phyloP scores from a whole-genome alignment of 2,797 vertebrate genomes.

The Hylomyscus alleni region DNA sequence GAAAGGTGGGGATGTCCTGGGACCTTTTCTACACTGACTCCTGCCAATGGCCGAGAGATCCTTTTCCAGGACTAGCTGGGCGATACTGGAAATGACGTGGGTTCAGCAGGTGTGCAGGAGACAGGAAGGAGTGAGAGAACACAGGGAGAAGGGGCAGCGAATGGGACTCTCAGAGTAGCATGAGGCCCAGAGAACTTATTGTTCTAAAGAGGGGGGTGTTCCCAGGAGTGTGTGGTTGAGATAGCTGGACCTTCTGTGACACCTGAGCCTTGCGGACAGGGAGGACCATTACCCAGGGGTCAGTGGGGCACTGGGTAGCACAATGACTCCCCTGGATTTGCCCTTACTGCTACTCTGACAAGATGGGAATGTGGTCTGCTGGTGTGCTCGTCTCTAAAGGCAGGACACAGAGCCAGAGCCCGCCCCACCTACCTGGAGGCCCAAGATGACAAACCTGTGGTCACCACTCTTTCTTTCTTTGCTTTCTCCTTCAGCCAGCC shows the following conservation, averaged over 20 bases:
- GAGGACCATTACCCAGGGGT: not conserved
- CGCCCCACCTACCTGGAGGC: not conserved
- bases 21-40: not conserved
- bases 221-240: not conserved
- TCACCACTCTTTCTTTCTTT: not conserved
- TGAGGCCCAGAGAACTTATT: not conserved
- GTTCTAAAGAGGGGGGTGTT: not conserved
- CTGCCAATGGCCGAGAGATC: not conserved
- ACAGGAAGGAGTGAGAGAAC: not conserved
- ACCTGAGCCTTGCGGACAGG: not conserved
- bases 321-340: not conserved
- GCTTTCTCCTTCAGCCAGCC: not conserved
- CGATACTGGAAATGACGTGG: not conserved
- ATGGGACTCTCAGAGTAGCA: not conserved
- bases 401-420: not conserved
- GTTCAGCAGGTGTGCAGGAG: not conserved
- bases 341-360: not conserved
- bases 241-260: not conserved
- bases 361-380: not conserved
- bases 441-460: not conserved
- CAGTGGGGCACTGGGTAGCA: not conserved
- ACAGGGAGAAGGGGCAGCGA: not conserved
- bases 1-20: conserved; percentile 25
- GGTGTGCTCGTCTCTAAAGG: not conserved
- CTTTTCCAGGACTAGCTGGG: conserved; percentile 32